These are phyloP conservation scores for Styela clava DNA, from an alignment of 23 tunicate genomes.

Conservation along the genomic window DNA sequence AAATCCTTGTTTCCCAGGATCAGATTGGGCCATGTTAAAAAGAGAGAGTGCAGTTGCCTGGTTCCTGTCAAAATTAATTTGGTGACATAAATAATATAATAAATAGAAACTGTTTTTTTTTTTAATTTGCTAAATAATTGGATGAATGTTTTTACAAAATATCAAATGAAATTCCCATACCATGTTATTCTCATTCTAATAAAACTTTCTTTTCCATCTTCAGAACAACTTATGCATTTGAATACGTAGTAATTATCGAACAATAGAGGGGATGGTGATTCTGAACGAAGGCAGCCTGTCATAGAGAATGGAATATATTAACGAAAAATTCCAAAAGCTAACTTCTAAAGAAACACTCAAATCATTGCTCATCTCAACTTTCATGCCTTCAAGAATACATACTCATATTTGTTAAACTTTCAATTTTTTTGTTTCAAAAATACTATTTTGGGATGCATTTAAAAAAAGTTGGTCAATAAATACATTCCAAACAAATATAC, in stretches of 20 bases:
- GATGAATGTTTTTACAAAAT: background rate
- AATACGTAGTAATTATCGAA: conserved; percentile 72
- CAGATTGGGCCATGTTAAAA: conserved; percentile 69
- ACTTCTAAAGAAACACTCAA: no score
- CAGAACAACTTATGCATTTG: conserved; percentile 59
- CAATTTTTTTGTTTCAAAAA: background rate
- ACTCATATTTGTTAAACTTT: background rate
- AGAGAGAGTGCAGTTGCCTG: conserved; percentile 61
- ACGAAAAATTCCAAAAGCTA: no score
- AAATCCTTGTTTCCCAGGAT: conserved; percentile 78
- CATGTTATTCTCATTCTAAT: conserved; percentile 77
- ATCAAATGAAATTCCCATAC: no score
- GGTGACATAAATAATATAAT: no score
- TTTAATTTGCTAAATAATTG: background rate
- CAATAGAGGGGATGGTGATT: conserved; percentile 60
- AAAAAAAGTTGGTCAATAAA: no score
- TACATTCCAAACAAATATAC: no score
- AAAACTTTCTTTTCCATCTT: conserved; percentile 48
- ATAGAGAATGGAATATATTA: no score
- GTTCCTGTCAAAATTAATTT: no score
- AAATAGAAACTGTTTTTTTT: no score
- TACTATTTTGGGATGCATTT: no score
- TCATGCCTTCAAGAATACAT: background rate
- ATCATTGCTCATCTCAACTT: no score
- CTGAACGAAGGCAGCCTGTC: conserved; percentile 79